Evolutionary conservation across 2,113 vertebrate species (phyloP).

Genomic region (Potamarius usumacintae): DNA sequence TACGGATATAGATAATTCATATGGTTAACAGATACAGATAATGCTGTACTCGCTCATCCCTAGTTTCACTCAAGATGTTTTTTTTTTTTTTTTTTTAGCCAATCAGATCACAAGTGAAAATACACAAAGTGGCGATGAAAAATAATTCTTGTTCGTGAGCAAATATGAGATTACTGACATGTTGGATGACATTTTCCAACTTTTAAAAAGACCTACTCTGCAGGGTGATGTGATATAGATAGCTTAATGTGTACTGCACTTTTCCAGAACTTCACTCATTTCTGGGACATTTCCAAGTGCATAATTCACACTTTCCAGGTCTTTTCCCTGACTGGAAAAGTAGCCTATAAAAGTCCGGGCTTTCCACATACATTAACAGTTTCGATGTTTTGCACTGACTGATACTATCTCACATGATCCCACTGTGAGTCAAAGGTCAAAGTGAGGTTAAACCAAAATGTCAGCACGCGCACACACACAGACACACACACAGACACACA

Average conservation of each 20-base stretch:
- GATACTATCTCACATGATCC: background rate
- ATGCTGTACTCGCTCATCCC: no score
- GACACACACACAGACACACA: slow-evolving; percentile 16
- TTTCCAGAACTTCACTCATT: background rate
- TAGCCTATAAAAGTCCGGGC: background rate
- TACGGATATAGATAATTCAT: no score
- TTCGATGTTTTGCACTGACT: background rate
- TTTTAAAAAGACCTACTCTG: background rate
- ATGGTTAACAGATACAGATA: no score
- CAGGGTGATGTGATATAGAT: background rate
- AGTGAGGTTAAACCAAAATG: background rate
- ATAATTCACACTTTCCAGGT: background rate
- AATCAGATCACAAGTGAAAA: background rate
- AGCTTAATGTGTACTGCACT: background rate
- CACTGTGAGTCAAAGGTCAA: background rate
- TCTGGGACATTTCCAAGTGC: background rate
- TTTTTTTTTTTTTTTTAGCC: background rate
- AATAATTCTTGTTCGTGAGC: background rate
- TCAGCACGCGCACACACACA: background rate
- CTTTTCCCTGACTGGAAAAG: slow-evolving; percentile 1
- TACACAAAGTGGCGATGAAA: background rate
- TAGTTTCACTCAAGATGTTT: background rate
- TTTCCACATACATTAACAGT: slow-evolving; percentile 18
- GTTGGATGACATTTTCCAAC: background rate
- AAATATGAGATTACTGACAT: background rate